Percentiles rank a stretch among this genome's conserved stretches.
These are phyloP conservation scores for Drosophila longiperda DNA, from an alignment of 2,888 invertebrate species.

Conservation along the genomic window DNA sequence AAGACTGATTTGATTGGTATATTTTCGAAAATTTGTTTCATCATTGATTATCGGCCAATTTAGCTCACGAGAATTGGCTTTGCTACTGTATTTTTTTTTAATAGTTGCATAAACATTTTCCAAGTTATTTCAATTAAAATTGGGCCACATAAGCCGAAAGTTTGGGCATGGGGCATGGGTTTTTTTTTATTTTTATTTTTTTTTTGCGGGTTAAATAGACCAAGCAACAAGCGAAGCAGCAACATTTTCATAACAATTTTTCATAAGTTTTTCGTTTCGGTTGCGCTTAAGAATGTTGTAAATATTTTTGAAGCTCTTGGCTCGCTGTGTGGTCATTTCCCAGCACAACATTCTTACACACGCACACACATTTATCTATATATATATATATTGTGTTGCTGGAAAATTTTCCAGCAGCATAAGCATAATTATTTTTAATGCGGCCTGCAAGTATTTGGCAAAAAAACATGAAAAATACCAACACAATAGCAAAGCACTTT, in stretches of 20 bases:
- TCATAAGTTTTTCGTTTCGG: constrained; percentile 79
- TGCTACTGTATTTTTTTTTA: constrained; percentile 9
- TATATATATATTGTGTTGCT: constrained; percentile 23
- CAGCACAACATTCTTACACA: constrained; percentile 30
- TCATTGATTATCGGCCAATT: constrained; percentile 29
- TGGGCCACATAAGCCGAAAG: constrained; percentile 45
- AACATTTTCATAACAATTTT: constrained; percentile 73
- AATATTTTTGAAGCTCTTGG: constrained; percentile 66
- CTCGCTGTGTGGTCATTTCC: constrained; percentile 67
- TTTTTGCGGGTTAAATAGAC: background rate
- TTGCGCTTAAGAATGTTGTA: constrained; percentile 75
- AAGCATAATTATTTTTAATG: constrained; percentile 76
- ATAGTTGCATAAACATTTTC: constrained; percentile 50
- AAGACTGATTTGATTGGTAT: background rate
- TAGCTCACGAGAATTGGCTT: constrained; percentile 9
- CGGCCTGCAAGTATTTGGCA: constrained; percentile 52
- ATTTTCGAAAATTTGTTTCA: constrained; percentile 1
- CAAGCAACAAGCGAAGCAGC: constrained; percentile 29
- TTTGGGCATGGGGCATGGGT: background rate
- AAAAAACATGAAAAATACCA: constrained; percentile 36
- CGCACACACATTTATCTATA: constrained; percentile 12
- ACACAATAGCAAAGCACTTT: constrained; percentile 3
- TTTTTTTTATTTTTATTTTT: background rate
- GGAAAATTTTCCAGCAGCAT: constrained; percentile 63
- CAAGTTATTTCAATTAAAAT: constrained; percentile 74